A percentile compares a stretch with the other conserved stretches of the same genome.
Conservation (phyloP, 37 sponge, comb jelly and placozoan species). For the Oopsacas minuta region DNA sequence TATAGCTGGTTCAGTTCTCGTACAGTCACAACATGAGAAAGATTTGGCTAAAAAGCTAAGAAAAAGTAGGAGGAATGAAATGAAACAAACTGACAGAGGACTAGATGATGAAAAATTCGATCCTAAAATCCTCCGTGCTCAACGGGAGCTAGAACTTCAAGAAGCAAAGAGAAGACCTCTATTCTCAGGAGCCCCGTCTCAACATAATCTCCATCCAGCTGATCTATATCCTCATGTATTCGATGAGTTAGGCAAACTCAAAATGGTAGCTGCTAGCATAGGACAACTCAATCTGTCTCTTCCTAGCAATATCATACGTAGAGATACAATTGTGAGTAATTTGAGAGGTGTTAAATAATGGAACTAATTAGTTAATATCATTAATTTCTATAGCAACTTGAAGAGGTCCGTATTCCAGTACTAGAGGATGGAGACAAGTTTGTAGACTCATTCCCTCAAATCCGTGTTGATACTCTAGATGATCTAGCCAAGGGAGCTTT, state of each 20-base stretch:
- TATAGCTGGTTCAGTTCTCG: constrained; percentile 19
- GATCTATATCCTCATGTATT: constrained; percentile 67
- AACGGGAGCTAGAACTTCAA: constrained; percentile 51
- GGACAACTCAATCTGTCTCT: background rate
- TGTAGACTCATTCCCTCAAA: background rate
- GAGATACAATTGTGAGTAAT: background rate
- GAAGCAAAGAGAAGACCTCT: constrained; percentile 50
- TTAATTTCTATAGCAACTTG: constrained; percentile 23
- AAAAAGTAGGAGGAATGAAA: constrained; percentile 50
- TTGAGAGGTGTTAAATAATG: background rate
- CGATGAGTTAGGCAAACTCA: constrained; percentile 53
- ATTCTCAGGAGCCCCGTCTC: constrained; percentile 21
- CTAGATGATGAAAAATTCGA: constrained; percentile 32
- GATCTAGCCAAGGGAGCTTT: constrained; percentile 19
- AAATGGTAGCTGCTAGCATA: constrained; percentile 32
- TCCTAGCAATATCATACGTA: background rate
- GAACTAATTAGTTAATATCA: background rate
- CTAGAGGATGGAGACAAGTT: background rate
- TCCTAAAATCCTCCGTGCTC: constrained; percentile 42
- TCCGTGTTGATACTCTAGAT: background rate
- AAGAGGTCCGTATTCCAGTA: constrained; percentile 68
- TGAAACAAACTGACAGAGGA: constrained; percentile 28
- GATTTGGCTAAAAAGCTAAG: constrained; percentile 44
- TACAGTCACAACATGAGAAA: constrained; percentile 66
- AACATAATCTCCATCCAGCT: constrained; percentile 20